Evolutionary conservation across 2,113 vertebrate species (phyloP).

Genomic region (Cnemophilus loriae): DNA sequence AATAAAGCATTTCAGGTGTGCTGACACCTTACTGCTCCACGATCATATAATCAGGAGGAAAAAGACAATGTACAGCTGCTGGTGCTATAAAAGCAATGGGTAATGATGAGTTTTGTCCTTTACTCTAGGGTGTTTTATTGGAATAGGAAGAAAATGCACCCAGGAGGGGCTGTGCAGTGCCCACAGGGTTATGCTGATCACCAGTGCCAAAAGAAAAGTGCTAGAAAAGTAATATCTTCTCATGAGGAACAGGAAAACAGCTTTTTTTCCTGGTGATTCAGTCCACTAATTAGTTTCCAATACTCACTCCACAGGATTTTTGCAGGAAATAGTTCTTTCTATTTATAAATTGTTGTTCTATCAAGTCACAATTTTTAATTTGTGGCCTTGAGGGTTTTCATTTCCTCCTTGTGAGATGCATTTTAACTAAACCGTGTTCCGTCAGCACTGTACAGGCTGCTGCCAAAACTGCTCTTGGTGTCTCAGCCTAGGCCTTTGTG

Average conservation of each 20-base stretch:
- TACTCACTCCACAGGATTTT: not conserved
- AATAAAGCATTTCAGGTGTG: not conserved
- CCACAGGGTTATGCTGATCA: not conserved
- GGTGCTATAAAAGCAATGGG: not conserved
- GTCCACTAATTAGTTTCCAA: conserved; percentile 44
- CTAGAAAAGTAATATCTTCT: not conserved
- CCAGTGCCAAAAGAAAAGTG: not conserved
- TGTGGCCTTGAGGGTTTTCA: conserved; percentile 4
- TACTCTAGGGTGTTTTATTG: not conserved
- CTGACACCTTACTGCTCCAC: not conserved
- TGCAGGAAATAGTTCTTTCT: conserved; percentile 36
- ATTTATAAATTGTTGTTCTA: conserved; percentile 19
- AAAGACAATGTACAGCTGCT: not conserved
- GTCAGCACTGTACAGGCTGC: not conserved
- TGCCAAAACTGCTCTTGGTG: not conserved
- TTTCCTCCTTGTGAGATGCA: conserved; percentile 2
- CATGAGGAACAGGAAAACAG: not conserved
- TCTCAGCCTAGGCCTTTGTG: not conserved
- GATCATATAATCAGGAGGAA: not conserved
- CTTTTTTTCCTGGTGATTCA: not conserved
- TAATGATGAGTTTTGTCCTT: not conserved
- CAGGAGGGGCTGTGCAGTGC: not conserved
- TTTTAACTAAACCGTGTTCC: not conserved
- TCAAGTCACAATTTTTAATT: conserved; percentile 35
- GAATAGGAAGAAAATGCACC: not conserved